phyloP scores from a whole-genome alignment of 1,140 invertebrate species.

The Ectropis grisescens region DNA sequence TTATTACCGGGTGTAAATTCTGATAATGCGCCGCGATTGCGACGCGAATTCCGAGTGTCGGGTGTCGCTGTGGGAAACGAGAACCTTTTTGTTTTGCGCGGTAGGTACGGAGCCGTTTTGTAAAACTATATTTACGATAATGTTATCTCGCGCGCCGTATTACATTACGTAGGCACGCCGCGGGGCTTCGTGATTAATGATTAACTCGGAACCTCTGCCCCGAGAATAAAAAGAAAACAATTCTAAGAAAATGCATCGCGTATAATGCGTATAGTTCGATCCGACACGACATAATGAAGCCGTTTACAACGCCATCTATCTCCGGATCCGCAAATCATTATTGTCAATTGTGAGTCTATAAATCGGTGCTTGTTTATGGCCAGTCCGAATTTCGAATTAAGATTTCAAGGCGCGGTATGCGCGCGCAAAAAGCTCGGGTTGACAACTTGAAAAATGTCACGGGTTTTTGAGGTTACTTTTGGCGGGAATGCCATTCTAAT shows the following conservation, averaged over 20 bases:
- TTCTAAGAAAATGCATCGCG: constrained; percentile 19
- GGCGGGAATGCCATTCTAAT: constrained; percentile 59
- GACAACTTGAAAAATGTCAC: constrained; percentile 15
- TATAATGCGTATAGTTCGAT: constrained; percentile 10
- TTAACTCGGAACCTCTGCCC: constrained; percentile 16
- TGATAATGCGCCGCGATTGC: constrained; percentile 49
- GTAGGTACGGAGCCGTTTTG: constrained; percentile 32
- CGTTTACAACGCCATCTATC: constrained; percentile 28
- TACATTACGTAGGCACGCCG: constrained; percentile 33
- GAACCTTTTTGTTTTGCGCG: constrained; percentile 23
- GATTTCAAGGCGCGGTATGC: constrained; percentile 54
- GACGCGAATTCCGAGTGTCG: constrained; percentile 28
- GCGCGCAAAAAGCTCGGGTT: constrained; percentile 40
- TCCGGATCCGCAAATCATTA: constrained; percentile 25
- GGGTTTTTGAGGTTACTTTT: constrained; percentile 10
- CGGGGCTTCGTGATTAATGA: constrained; percentile 38
- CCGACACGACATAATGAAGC: constrained; percentile 39
- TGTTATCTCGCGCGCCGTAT: constrained; percentile 43
- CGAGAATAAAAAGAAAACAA: constrained; percentile 19
- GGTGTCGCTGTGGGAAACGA: constrained; percentile 34
- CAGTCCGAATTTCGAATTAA: constrained; percentile 52
- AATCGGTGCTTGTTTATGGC: constrained; percentile 29
- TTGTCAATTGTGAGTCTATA: constrained; percentile 36
- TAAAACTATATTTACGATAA: constrained; percentile 58
- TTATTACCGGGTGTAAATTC: constrained; percentile 43